Evolutionary conservation across 2,797 vertebrate species (phyloP).

Genomic region (Triplophysa yarkandensis): DNA sequence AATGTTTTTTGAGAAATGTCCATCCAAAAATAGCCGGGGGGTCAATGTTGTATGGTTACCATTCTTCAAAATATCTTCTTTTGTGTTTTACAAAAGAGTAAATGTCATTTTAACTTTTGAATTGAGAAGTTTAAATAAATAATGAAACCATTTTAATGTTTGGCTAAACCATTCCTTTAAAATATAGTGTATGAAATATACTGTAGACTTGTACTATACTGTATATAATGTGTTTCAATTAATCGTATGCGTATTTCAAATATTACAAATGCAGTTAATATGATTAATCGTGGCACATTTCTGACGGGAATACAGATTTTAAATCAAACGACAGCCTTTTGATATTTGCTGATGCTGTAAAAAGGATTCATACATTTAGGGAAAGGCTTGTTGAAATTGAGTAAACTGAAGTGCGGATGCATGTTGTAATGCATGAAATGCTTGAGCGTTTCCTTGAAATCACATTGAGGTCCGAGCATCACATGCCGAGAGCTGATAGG

Average conservation of each 20-base stretch:
- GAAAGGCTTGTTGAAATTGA: slow-evolving; percentile 24
- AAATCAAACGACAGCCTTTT: not conserved
- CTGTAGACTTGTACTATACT: too few species aligned
- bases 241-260: not conserved
- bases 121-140: too few species aligned
- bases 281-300: not conserved
- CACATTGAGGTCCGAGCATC: slow-evolving; percentile 48
- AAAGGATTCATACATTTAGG: not conserved
- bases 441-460: slow-evolving; percentile 55
- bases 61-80: too few species aligned
- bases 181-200: too few species aligned
- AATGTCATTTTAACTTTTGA: too few species aligned
- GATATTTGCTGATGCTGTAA: slow-evolving; percentile 1
- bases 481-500: slow-evolving; percentile 71
- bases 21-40: too few species aligned
- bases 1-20: too few species aligned
- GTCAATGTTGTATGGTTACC: too few species aligned
- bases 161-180: too few species aligned
- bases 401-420: slow-evolving; percentile 46
- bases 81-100: too few species aligned
- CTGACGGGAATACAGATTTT: not conserved
- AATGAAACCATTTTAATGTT: too few species aligned
- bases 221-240: too few species aligned
- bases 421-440: slow-evolving; percentile 55
- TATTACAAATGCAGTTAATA: not conserved